Conservation (phyloP, 1,140 invertebrate genomes). For the Eciton burchellii region DNA sequence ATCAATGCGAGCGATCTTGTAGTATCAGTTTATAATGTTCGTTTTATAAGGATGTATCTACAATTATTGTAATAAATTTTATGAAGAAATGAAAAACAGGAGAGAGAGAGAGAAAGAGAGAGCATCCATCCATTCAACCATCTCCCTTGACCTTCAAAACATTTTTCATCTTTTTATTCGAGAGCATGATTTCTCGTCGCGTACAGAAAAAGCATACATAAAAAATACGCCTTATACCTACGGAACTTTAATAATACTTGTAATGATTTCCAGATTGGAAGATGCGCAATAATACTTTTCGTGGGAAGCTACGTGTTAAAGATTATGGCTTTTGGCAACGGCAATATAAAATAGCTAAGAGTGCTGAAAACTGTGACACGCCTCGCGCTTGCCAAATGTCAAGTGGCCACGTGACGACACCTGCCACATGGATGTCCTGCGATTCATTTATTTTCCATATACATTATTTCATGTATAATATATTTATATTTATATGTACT, state of each 20-base stretch:
- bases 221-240: conserved; percentile 86
- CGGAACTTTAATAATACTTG: conserved; percentile 78
- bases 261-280: conserved; percentile 79
- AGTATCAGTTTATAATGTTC: not conserved
- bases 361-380: conserved; percentile 63
- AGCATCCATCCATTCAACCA: conserved; percentile 3
- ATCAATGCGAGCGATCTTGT: not conserved
- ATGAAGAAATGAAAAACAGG: not conserved
- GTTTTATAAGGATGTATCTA: conserved; percentile 27
- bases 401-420: conserved; percentile 53
- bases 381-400: conserved; percentile 30
- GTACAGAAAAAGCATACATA: conserved; percentile 86
- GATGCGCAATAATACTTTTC: conserved; percentile 84
- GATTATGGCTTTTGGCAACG: conserved; percentile 74
- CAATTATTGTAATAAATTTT: conserved; percentile 44
- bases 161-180: conserved; percentile 78
- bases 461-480: conserved; percentile 64
- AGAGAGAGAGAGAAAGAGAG: not conserved
- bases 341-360: conserved; percentile 78
- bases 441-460: conserved; percentile 40
- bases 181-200: conserved; percentile 80
- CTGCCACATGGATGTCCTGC: conserved; percentile 26
- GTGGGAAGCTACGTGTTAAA: conserved; percentile 69
- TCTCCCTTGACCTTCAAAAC: conserved; percentile 65
- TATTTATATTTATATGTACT: conserved; percentile 69